phyloP scores from a whole-genome alignment of 2,888 invertebrate species.

The Xestia xanthographa region DNA sequence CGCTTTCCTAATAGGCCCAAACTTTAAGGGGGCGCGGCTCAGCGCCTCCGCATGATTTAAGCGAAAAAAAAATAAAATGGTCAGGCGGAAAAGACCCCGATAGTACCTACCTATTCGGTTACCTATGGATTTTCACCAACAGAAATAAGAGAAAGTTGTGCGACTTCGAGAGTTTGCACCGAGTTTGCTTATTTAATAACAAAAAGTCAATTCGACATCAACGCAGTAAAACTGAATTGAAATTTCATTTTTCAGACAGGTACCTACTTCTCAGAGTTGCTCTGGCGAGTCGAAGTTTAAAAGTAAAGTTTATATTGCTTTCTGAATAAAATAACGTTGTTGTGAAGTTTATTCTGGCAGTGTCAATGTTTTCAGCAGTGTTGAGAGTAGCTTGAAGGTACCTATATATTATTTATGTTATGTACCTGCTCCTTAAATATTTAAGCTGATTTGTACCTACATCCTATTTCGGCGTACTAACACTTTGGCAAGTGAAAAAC shows the following conservation, averaged over 20 bases:
- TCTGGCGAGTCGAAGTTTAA: slow-evolving; percentile 52
- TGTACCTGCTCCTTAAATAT: not conserved
- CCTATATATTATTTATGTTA: not conserved
- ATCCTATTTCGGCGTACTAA: no score
- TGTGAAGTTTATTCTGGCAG: slow-evolving; percentile 35
- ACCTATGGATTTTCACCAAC: not conserved
- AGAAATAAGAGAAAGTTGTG: slow-evolving; percentile 11
- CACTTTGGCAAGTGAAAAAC: no score
- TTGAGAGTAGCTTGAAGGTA: not conserved
- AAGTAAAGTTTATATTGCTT: slow-evolving; percentile 69
- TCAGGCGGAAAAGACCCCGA: no score
- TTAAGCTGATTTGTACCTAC: not conserved
- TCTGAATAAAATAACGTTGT: slow-evolving; percentile 70
- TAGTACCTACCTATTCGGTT: not conserved
- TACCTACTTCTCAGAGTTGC: slow-evolving; percentile 42
- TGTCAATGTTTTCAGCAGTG: slow-evolving; percentile 21
- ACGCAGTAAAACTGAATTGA: slow-evolving; percentile 55
- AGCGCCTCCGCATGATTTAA: no score
- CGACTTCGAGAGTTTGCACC: slow-evolving; percentile 5
- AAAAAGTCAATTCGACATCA: slow-evolving; percentile 43
- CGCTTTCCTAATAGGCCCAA: no score
- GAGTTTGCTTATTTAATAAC: slow-evolving; percentile 43
- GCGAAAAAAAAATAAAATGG: no score
- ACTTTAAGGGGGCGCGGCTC: no score
- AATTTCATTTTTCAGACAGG: slow-evolving; percentile 61